Conservation (phyloP, 2,797 vertebrate genomes). For the Chelonia mydas region DNA sequence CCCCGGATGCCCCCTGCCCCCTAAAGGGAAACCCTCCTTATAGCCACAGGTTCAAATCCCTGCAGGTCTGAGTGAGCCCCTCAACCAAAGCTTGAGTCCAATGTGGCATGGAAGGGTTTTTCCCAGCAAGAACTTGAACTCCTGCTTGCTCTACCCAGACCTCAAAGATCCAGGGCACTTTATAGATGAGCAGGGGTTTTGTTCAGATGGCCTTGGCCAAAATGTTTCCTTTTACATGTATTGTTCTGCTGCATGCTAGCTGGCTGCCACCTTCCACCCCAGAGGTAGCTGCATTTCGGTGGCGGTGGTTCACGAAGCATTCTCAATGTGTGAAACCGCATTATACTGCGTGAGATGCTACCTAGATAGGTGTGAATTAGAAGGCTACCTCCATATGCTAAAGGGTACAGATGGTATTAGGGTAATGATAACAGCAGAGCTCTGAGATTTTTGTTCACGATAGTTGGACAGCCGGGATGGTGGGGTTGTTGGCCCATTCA, state of each 20-base stretch:
- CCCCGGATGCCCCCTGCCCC: neutral
- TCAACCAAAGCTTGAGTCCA: neutral
- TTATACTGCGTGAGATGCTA: neutral
- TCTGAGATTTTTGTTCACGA: constrained; percentile 3
- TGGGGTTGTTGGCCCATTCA: neutral
- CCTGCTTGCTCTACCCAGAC: neutral
- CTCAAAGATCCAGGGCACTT: neutral
- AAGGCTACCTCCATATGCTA: neutral
- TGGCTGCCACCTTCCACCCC: neutral
- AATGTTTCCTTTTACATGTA: neutral
- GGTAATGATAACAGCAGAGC: neutral
- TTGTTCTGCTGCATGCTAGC: neutral
- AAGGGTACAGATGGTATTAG: neutral
- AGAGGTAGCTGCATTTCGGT: neutral
- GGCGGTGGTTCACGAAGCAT: neutral
- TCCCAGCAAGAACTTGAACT: neutral
- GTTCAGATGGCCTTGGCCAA: neutral
- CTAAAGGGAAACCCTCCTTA: neutral
- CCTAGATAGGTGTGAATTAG: neutral
- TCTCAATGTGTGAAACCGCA: neutral
- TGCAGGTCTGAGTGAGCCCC: neutral
- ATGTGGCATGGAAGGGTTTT: neutral
- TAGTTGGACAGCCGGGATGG: neutral
- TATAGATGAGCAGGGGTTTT: neutral
- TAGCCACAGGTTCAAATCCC: neutral